Base-by-base conservation (phyloP, 2,113 vertebrate genomes). In the Engystomops pustulosus region DNA sequence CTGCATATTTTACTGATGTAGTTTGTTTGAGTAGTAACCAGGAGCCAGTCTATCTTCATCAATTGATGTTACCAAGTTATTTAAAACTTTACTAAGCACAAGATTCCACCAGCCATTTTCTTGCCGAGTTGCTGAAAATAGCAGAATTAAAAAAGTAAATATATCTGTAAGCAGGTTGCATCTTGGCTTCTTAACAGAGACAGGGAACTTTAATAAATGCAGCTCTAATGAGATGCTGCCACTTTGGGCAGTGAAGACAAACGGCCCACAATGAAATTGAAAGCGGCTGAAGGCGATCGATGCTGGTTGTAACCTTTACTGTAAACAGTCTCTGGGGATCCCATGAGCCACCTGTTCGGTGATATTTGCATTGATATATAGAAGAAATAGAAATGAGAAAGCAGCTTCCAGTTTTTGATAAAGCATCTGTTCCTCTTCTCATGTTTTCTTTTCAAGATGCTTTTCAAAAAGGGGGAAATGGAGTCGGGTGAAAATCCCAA, bases 271-370 rank as follows among this genome's bases (percentile, higher is more conserved):
- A 70, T 80, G 87, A 80, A 90, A 85, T 85, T 85, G 87, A 85
- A 86, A 86, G 79, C 17, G 12, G 82, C 89, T 84, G 49, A 87
- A 88, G 86, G 86, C 86, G 87, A 90, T 86, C 27, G 88, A 89
- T 91, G 88, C 82, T 88, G 87, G 86, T 86, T 85, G 89, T 90
- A 90, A 89, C 87, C 89, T 90, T 89, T 86, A 83, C 88, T 86
- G 86, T 85, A 87, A 83, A 87, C 86, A 80, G 88, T 90, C 89
- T 89, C 85, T 17, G 0, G 90, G 86, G 88, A 89, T 86, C 83
- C 86, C 12, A 70, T 84, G 70, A 88, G 87, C 87, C 87, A 88
- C 90, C 90, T 91, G 89, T 88, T 89, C 87, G 69, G 83, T 85
- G 87, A 85, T 88, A 88, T 81, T 86, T 90, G 87, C 87, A 89